Evolutionary conservation across 1,140 invertebrate genomes (phyloP).

Genomic region (Sarcophaga bullata): DNA sequence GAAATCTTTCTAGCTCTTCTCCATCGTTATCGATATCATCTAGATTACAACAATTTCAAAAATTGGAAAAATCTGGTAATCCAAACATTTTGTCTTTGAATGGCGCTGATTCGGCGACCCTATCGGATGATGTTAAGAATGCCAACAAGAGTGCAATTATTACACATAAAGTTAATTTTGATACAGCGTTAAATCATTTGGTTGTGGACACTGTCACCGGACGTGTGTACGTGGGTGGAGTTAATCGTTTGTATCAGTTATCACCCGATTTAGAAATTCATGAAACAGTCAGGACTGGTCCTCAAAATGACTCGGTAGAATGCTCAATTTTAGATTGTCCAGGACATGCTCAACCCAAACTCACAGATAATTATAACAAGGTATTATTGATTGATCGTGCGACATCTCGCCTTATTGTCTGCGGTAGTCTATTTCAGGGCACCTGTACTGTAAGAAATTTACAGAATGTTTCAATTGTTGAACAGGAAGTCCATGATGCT

Average conservation of each 20-base stretch:
- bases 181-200: constrained; percentile 76
- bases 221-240: constrained; percentile 90
- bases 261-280: constrained; percentile 84
- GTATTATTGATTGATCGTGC: constrained; percentile 94
- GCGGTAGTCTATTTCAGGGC: constrained; percentile 91
- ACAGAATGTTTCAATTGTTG: constrained; percentile 86
- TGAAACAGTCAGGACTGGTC: constrained; percentile 86
- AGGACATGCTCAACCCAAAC: constrained; percentile 74
- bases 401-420: constrained; percentile 88
- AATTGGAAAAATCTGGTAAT: not conserved
- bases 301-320: constrained; percentile 86
- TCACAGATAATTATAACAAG: constrained; percentile 94
- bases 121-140: no score
- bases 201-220: constrained; percentile 93
- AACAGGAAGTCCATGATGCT: constrained; percentile 82
- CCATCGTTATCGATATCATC: not conserved
- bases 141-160: constrained; percentile 51
- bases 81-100: no score
- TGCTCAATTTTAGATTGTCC: constrained; percentile 90
- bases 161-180: constrained; percentile 58
- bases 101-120: no score
- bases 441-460: constrained; percentile 89
- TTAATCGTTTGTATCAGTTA: constrained; percentile 93
- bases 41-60: not conserved
- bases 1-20: not conserved